Base-by-base conservation (phyloP, 2,888 invertebrate species). In the Eucriotettix oculatus region DNA sequence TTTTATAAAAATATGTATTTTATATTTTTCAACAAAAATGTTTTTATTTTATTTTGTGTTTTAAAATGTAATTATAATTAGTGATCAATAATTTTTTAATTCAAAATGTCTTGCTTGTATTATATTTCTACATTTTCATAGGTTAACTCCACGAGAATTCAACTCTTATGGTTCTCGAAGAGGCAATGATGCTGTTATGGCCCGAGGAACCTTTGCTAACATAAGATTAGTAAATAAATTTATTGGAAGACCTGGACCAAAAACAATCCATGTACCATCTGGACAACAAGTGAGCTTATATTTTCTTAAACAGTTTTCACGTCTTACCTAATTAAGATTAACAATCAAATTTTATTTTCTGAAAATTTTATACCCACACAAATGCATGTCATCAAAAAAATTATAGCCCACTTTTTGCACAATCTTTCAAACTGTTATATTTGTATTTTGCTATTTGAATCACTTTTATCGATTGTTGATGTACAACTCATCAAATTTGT, bases 111-210 rank as follows among this genome's bases (percentile, higher is more conserved):
- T 10, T 1, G 14, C 10, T 16, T 54, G 29, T 54, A 14, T 10
- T 54, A 16, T 10, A 1, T 54, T n/a, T 11, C 17, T 52, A 16
- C 16, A 16, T 29, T 54, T 68, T 70, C n/a, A 48, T 71, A 88
- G 90, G 0, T 71, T 98, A 14, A 89, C 90, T 0, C 94, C 97
- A 0, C 82, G 86, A 62, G 96, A 98, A 69, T 99, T 98, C 74
- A 99, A 99, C 77, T 97, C 98, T 1, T 99, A 99, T 73, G 99
- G 98, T 0, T 90, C 97, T 0, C 83, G 98, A 10, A 84, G 98
- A 66, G 99, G 98, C 52, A 96, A 99, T 73, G 97, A 99, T 75
- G 96, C 89, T 40, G 84, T 99, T 10, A 99, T 99, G 98, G 86
- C 88, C 0, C 84, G 98, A 55, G 98, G 98, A 40, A 98, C 98